Evolutionary conservation across 2,113 vertebrate species (phyloP).

Genomic region (Passer montanus): DNA sequence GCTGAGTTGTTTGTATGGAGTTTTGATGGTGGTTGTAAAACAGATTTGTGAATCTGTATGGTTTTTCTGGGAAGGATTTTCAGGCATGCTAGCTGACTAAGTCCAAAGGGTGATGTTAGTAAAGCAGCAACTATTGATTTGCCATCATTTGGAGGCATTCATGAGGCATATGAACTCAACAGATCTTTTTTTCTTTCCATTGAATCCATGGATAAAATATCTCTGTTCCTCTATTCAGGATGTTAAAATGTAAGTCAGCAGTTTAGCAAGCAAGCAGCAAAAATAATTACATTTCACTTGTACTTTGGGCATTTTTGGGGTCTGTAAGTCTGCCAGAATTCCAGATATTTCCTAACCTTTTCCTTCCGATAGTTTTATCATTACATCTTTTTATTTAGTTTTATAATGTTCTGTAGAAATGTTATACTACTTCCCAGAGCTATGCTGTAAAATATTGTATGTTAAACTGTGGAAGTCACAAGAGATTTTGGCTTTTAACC

Average conservation of each 20-base stretch:
- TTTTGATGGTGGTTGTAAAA: neutral
- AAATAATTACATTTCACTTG: constrained; percentile 24
- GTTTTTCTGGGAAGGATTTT: constrained; percentile 19
- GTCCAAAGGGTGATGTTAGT: neutral
- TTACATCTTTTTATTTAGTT: neutral
- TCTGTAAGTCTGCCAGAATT: constrained; percentile 9
- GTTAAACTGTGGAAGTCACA: neutral
- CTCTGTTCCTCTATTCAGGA: neutral
- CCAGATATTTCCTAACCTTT: neutral
- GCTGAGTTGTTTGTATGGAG: neutral
- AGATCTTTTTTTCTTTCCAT: neutral
- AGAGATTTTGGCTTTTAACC: constrained; percentile 18
- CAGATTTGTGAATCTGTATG: neutral
- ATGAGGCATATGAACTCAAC: neutral
- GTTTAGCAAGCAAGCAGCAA: neutral
- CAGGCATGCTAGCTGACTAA: neutral
- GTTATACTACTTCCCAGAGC: neutral
- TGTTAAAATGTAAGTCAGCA: constrained; percentile 29
- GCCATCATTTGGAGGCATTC: neutral
- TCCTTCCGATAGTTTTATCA: neutral
- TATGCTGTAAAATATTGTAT: neutral
- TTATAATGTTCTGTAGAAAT: neutral
- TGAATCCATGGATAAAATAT: neutral
- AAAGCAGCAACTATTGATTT: neutral
- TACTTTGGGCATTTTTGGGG: neutral